Evolutionary conservation across 2,113 vertebrate species (phyloP).

Genomic region (Uria aalge): DNA sequence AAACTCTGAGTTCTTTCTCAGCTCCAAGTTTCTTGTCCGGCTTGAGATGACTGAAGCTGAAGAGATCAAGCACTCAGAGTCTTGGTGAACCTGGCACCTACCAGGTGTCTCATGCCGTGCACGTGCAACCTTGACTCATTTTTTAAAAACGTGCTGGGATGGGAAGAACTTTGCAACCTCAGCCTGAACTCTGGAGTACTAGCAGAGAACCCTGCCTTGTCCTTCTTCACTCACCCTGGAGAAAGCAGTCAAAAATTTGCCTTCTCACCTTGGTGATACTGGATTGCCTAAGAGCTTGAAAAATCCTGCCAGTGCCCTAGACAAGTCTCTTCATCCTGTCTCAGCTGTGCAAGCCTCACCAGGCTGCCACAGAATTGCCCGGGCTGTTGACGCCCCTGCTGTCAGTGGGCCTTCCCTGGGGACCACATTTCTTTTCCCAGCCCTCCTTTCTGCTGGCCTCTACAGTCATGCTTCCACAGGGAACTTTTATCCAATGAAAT

Average conservation of each 20-base stretch:
- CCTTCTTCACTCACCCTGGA: background rate
- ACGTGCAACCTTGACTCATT: background rate
- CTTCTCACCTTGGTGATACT: background rate
- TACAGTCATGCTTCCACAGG: rapidly evolving
- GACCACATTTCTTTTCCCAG: background rate
- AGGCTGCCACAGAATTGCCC: background rate
- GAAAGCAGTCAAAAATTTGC: background rate
- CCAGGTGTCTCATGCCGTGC: background rate
- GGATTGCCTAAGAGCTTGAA: background rate
- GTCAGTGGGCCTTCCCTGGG: background rate
- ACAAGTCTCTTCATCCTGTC: background rate
- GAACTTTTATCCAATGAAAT: background rate
- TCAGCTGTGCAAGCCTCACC: background rate
- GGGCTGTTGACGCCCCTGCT: background rate
- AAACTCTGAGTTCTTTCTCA: background rate
- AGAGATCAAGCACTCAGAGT: background rate
- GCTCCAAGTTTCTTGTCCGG: background rate
- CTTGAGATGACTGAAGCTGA: background rate
- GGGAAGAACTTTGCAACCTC: background rate
- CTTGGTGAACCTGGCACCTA: background rate
- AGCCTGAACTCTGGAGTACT: background rate
- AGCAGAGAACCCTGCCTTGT: background rate
- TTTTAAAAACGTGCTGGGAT: background rate
- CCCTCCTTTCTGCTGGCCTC: background rate
- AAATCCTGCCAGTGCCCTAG: background rate